Evolutionary conservation across 1,140 invertebrate species (phyloP).

Genomic region (Sinella curviseta): DNA sequence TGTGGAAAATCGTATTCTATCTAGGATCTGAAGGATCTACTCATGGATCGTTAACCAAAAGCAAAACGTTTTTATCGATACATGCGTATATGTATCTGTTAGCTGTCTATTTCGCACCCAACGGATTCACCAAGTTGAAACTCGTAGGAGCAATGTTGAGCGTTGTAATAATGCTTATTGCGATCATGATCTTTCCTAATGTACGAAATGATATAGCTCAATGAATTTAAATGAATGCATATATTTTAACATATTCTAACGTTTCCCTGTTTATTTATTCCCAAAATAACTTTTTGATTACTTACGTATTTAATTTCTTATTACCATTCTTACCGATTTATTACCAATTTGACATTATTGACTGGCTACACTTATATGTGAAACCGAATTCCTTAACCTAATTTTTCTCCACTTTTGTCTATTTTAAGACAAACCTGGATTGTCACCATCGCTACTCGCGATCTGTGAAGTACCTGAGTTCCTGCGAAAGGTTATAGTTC

Average conservation of each 20-base stretch:
- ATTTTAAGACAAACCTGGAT: not conserved
- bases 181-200: too few species aligned
- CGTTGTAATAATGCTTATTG: not conserved
- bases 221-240: too few species aligned
- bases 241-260: constrained; percentile 12
- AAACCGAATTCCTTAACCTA: not conserved
- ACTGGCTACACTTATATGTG: not conserved
- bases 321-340: not conserved
- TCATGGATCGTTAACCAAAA: too few species aligned
- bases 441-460: too few species aligned
- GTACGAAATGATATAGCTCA: too few species aligned
- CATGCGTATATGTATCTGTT: not conserved
- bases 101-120: not conserved
- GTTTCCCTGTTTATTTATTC: constrained; percentile 29
- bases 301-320: constrained; percentile 12
- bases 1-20: too few species aligned
- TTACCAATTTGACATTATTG: not conserved
- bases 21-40: too few species aligned
- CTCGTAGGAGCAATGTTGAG: not conserved
- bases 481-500: not conserved
- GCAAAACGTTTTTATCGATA: not conserved
- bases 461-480: too few species aligned
- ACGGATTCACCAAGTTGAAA: not conserved
- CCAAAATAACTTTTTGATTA: constrained; percentile 28
- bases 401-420: not conserved